Evolutionary conservation across 2,113 vertebrate species (phyloP).

Genomic region (Lophochroa leadbeateri): DNA sequence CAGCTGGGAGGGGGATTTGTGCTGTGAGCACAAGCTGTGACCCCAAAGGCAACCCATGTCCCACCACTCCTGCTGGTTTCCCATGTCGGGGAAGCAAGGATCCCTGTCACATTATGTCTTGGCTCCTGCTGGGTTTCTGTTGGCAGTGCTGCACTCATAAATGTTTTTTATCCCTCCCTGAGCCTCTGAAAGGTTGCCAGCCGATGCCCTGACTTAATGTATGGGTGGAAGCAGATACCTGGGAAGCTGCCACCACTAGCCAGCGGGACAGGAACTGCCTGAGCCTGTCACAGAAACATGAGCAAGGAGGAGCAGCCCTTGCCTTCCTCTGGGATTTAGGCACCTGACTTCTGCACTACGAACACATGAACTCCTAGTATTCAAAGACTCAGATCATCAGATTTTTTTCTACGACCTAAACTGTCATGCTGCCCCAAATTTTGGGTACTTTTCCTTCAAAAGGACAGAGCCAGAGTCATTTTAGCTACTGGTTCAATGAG

Average conservation of each 20-base stretch:
- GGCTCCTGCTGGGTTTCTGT: slow-evolving; percentile 40
- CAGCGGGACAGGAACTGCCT: not conserved
- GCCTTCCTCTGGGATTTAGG: not conserved
- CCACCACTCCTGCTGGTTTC: not conserved
- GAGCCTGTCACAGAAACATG: not conserved
- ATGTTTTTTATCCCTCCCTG: slow-evolving; percentile 12
- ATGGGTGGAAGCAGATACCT: slow-evolving; percentile 33
- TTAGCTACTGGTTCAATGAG: not conserved
- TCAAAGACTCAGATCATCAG: not conserved
- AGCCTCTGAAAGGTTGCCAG: slow-evolving; percentile 23
- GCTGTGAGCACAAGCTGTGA: not conserved
- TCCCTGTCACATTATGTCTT: not conserved
- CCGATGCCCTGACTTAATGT: not conserved
- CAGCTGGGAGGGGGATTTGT: not conserved
- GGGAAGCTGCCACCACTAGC: not conserved
- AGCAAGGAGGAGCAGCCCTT: not conserved
- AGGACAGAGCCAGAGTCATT: not conserved
- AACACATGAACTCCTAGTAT: not conserved
- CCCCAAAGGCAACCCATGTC: not conserved
- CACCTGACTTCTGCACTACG: not conserved
- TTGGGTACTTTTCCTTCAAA: not conserved
- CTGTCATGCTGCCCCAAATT: accelerated
- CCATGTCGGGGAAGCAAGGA: not conserved
- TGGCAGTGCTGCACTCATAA: not conserved
- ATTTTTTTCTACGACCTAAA: not conserved